Percentiles rank a stretch among this genome's conserved stretches.
Evolutionary conservation across 2,888 invertebrate species (phyloP).

Genomic region (Conus canariensis): DNA sequence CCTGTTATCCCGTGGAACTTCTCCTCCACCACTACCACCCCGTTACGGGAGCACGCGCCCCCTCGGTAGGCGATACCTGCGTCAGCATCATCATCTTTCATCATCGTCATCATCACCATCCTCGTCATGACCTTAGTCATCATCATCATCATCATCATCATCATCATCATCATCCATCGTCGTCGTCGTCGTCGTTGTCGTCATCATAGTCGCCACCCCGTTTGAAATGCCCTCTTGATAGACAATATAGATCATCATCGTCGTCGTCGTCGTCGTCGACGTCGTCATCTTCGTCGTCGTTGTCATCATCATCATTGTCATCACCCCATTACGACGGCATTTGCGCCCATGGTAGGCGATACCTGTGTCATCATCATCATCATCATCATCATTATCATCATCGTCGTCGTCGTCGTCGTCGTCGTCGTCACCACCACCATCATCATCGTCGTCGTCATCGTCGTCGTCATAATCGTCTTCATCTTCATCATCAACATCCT

Average conservation of each 20-base stretch:
- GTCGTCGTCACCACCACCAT: not conserved
- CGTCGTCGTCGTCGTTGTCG: not conserved
- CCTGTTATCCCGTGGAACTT: conserved; percentile 13
- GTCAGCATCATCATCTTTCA: not conserved
- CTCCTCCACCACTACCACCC: conserved; percentile 28
- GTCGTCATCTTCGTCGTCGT: not conserved
- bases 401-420: not conserved
- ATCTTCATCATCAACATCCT: not conserved
- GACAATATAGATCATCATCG: not conserved
- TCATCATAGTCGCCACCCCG: not conserved
- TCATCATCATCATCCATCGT: not conserved
- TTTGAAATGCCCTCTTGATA: too few species aligned
- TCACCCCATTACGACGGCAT: not conserved
- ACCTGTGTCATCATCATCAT: conserved; percentile 12
- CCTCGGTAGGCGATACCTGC: conserved; percentile 20
- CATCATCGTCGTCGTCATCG: not conserved
- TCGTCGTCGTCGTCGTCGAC: not conserved
- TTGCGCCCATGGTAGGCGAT: not conserved
- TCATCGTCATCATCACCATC: conserved; percentile 9
- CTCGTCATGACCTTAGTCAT: not conserved
- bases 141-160: not conserved
- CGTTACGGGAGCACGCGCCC: not conserved
- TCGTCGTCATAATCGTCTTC: not conserved
- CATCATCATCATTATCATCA: not conserved
- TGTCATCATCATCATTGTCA: too few species aligned